phyloP scores from a whole-genome alignment of 2,888 invertebrate species.

The Toxonevra muliebris region DNA sequence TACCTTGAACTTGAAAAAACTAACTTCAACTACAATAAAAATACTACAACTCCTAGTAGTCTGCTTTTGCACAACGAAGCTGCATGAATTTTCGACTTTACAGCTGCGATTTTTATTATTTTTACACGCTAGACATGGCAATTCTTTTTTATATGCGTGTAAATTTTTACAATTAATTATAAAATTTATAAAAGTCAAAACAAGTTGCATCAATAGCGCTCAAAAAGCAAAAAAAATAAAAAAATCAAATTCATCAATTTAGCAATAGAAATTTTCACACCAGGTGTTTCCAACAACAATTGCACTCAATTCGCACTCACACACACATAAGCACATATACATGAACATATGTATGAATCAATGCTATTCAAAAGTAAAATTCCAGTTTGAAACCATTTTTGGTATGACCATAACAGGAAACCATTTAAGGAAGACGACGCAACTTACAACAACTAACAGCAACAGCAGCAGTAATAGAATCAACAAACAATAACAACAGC shows the following conservation, averaged over 20 bases:
- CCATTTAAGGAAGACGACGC: conserved; percentile 24
- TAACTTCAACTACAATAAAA: too few species aligned
- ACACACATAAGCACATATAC: not conserved
- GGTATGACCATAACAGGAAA: conserved; percentile 17
- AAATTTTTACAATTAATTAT: not conserved
- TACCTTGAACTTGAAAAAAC: too few species aligned
- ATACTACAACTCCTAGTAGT: too few species aligned
- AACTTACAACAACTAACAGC: conserved; percentile 21
- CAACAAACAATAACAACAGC: conserved; percentile 20
- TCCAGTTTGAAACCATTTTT: conserved; percentile 29
- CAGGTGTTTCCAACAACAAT: not conserved
- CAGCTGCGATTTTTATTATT: too few species aligned
- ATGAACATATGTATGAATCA: not conserved
- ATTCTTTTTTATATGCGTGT: not conserved
- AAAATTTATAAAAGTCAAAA: not conserved
- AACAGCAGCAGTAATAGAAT: conserved; percentile 11
- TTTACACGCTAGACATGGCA: too few species aligned
- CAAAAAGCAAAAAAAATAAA: not conserved
- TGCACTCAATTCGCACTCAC: not conserved
- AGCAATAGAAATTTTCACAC: too few species aligned
- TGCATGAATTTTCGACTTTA: too few species aligned
- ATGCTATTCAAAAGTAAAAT: conserved; percentile 25
- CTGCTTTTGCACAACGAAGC: too few species aligned
- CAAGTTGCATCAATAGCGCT: not conserved
- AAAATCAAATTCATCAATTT: not conserved